A percentile compares a stretch with the other conserved stretches of the same genome.
phyloP scores from a whole-genome alignment of 2,797 vertebrate species.

The Rhinophrynus dorsalis region DNA sequence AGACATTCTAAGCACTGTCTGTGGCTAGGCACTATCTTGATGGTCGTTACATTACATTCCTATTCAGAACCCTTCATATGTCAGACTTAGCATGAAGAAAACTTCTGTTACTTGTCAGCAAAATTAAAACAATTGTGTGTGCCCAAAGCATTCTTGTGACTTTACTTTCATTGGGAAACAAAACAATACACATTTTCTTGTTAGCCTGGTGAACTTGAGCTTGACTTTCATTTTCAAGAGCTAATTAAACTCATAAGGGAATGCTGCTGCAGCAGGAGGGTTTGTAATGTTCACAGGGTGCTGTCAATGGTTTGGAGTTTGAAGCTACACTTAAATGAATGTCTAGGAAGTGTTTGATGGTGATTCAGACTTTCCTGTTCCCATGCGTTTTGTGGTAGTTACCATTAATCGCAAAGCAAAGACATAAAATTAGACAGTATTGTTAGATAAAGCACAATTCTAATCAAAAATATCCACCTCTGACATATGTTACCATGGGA shows the following conservation, averaged over 20 bases:
- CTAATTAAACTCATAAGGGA: conserved; percentile 59
- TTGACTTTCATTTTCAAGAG: conserved; percentile 61
- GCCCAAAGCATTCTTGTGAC: conserved; percentile 50
- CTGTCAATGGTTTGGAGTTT: conserved; percentile 56
- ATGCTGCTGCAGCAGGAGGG: conserved; percentile 51
- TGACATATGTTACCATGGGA: too few species aligned
- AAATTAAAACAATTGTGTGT: conserved; percentile 40
- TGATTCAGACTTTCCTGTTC: conserved; percentile 56
- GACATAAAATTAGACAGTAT: too few species aligned
- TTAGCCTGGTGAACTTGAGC: conserved; percentile 61
- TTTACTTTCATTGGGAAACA: conserved; percentile 58
- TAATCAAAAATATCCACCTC: too few species aligned
- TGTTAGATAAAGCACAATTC: too few species aligned
- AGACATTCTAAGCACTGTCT: conserved; percentile 64
- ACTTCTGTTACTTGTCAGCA: conserved; percentile 52
- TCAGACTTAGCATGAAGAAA: conserved; percentile 52
- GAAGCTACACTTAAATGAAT: conserved; percentile 58
- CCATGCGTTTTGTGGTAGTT: too few species aligned
- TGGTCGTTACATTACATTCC: conserved; percentile 50
- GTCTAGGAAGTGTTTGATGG: conserved; percentile 59
- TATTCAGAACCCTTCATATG: conserved; percentile 22
- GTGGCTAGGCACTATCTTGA: conserved; percentile 50
- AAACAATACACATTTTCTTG: conserved; percentile 60
- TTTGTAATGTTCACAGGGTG: conserved; percentile 39
- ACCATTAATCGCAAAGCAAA: too few species aligned